Evolutionary conservation across 2,113 vertebrate species (phyloP), one percentile per base, ranked within the genome.

Genomic region (Leuciscus idus): DNA sequence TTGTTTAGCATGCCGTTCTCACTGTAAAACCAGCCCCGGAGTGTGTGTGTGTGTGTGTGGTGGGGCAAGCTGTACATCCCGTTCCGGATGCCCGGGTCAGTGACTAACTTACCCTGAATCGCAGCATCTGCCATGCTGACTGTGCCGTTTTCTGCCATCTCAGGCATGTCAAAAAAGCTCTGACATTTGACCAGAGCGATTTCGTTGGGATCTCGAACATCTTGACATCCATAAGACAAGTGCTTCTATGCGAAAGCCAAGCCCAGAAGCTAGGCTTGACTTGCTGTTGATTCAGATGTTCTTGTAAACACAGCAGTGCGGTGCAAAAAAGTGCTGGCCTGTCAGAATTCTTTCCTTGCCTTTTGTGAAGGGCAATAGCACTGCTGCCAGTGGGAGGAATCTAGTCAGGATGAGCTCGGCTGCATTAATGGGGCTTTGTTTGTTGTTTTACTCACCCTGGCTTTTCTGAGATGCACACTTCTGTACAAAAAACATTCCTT

Each of bases 371-470:
- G 62, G 80, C 86, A 83, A 61, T 70, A 68, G 68, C 62, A n/a
- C 74, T 79, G 83, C 85, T 84, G 79, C 55, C 76, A 70, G 76
- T 21, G 64, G 17, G n/a, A 62, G 81, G 50, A 83, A 72, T 33
- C 19, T 30, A 64, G 82, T 79, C 86, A 61, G 70, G 78, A 59
- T 10, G 55, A 82, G 87, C n/a, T 36, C 82, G 33, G 61, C 19
- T 61, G 86, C 84, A 86, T 85, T 88, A 87, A 87, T 83, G 73
- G 91, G 87, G 79, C 86, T 87, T 88, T 90, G 88, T 90, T 91
- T 93, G 72, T 88, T 90, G 85, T 89, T 86, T 84, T 77, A 52
- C 21, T 68, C 46, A 70, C n/a, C 46, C 62, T 76, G 46, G 64
- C 83, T 72, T 55, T 86, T 87, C 72, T n/a, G 73, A 86, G 81